Evolutionary conservation across 2,888 invertebrate genomes (phyloP), one percentile per base, ranked within the genome.

Genomic region (Acholoe squamosa): DNA sequence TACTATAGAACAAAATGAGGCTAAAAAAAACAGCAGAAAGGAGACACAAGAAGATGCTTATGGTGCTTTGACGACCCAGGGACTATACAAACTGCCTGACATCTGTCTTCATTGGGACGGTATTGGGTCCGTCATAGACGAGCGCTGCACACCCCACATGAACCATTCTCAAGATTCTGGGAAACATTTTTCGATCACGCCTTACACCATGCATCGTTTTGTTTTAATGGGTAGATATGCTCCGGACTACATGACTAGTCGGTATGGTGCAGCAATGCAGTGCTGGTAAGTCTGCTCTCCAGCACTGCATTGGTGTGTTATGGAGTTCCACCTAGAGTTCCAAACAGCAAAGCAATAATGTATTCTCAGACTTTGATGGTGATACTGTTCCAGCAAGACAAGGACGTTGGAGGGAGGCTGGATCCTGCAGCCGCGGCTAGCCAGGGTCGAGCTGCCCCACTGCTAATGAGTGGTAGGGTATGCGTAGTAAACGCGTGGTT

Each of bases 111-210:
- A 61, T 61, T n/a, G n/a, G 19, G 61, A 61, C 61, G 61, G 19
- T 61, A 61, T 61, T 61, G 61, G n/a, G 61, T 61, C 25, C 71
- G 71, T 71, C 71, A 28, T 71, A 25, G 71, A 28, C 25, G 71
- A 71, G 28, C 25, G 71, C 22, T 3, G 14, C 71, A 3, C 28
- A 28, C 71, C 71, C 22, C 71, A 28, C n/a, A 28, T 22, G 61
- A n/a, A 3, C n/a, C 28, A 28, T 28, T 25, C 5, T 1, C 28
- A 71, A 16, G 28, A 19, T n/a, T 1, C n/a, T 71, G 71, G 3
- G 71, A 28, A 19, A n/a, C n/a, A n/a, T n/a, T n/a, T n/a, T n/a
- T n/a, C n/a, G n/a, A n/a, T n/a, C n/a, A n/a, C n/a, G n/a, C n/a
- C n/a, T n/a, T n/a, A n/a, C n/a, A n/a, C n/a, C n/a, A n/a, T n/a